These are phyloP conservation scores for Acrocyrtus sp. DNA, from an alignment of 2,888 invertebrate species.

Conservation along the genomic window DNA sequence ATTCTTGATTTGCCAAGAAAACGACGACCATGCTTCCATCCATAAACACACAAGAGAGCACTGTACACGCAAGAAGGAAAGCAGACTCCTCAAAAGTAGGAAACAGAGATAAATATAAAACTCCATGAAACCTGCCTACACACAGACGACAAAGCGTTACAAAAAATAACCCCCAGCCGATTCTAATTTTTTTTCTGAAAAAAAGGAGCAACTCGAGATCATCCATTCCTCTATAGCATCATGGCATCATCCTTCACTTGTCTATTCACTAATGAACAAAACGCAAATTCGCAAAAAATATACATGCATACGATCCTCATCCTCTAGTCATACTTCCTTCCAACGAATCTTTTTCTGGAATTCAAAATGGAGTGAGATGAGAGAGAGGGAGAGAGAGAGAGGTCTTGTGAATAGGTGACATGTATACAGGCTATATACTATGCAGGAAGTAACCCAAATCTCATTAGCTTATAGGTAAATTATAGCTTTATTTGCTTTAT, in stretches of 20 bases:
- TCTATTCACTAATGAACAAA: slow-evolving; percentile 2
- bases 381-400: too few relatives aligned
- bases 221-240: not conserved
- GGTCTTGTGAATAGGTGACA: not conserved
- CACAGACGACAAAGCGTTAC: not conserved
- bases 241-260: not conserved
- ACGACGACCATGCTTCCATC: slow-evolving; percentile 43
- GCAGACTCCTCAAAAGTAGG: not conserved
- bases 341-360: slow-evolving; percentile 47
- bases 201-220: not conserved
- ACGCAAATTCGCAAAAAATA: slow-evolving; percentile 13
- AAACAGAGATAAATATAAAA: slow-evolving; percentile 50
- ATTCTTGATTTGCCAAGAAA: slow-evolving; percentile 52
- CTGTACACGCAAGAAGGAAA: too few relatives aligned
- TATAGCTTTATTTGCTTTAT: not conserved
- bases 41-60: too few relatives aligned
- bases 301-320: not conserved
- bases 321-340: slow-evolving; percentile 12
- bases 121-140: slow-evolving; percentile 50
- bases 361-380: slow-evolving; percentile 47
- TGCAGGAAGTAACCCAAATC: not conserved
- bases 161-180: slow-evolving; percentile 46
- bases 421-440: not conserved
- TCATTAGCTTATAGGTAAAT: not conserved
- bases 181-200: slow-evolving; percentile 12